Conservation (phyloP, 2,113 vertebrate species). For the Guaruba guarouba region DNA sequence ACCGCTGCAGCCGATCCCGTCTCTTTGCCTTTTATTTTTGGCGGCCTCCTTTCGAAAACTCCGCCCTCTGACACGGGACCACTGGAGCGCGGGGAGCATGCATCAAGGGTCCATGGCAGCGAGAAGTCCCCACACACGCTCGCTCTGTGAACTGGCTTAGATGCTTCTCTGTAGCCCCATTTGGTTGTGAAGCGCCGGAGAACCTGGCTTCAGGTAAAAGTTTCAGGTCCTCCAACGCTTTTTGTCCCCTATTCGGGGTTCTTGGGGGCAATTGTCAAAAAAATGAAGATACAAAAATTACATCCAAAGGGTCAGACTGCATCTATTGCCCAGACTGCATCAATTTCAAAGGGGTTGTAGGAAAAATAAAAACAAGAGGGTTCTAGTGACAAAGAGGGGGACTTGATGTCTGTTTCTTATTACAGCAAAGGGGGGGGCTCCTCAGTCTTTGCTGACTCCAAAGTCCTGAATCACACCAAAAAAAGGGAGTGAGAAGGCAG, state of each 20-base stretch:
- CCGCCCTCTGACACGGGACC: constrained; percentile 87
- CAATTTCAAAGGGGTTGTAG: constrained; percentile 76
- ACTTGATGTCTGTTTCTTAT: constrained; percentile 96
- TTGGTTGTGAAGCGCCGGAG: constrained; percentile 83
- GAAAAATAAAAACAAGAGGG: constrained; percentile 65
- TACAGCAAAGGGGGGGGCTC: constrained; percentile 85
- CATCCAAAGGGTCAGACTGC: constrained; percentile 82
- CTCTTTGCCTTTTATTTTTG: constrained; percentile 88
- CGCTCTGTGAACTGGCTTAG: constrained; percentile 86
- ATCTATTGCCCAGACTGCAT: constrained; percentile 85
- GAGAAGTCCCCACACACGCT: constrained; percentile 87
- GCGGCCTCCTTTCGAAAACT: constrained; percentile 87
- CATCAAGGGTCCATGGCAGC: constrained; percentile 88
- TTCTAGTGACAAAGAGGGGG: constrained; percentile 71
- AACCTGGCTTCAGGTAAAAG: constrained; percentile 82
- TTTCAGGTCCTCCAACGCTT: constrained; percentile 85
- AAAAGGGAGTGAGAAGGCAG: constrained; percentile 82
- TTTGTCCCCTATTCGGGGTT: constrained; percentile 73
- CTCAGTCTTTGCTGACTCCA: constrained; percentile 83
- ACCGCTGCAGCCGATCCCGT: constrained; percentile 88
- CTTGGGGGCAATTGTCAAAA: constrained; percentile 79
- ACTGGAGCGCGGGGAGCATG: constrained; percentile 88
- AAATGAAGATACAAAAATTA: constrained; percentile 77
- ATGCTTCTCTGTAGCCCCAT: constrained; percentile 85
- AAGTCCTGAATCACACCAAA: constrained; percentile 86